These are phyloP conservation scores for Halocynthia roretzi DNA, from an alignment of 23 tunicate species.

Conservation along the genomic window DNA sequence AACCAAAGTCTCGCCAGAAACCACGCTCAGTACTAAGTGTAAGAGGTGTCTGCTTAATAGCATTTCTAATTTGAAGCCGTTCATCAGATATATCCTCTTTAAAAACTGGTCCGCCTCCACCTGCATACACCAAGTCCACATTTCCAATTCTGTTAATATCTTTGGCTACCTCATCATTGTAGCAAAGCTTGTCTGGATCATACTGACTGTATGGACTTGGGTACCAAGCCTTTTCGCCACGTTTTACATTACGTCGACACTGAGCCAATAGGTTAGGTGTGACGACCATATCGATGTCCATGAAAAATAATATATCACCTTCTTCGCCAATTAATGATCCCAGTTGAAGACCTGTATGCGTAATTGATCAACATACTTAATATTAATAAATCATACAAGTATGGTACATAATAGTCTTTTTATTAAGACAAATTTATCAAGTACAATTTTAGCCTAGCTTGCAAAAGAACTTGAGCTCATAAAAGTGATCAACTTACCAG, in stretches of 20 bases:
- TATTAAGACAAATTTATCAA: too few relatives aligned
- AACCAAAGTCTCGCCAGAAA: slow-evolving; percentile 91
- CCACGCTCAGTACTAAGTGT: slow-evolving; percentile 58
- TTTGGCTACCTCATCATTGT: slow-evolving; percentile 36
- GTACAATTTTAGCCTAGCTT: too few relatives aligned
- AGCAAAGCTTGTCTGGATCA: slow-evolving; percentile 72
- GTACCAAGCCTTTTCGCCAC: slow-evolving; percentile 61
- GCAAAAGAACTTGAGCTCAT: too few relatives aligned
- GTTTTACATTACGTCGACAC: slow-evolving; percentile 40
- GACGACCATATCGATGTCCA: slow-evolving; percentile 96
- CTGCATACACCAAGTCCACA: neutral
- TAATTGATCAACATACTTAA: too few relatives aligned
- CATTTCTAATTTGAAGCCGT: slow-evolving; percentile 17
- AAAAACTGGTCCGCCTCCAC: slow-evolving; percentile 13
- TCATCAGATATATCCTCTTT: slow-evolving; percentile 11
- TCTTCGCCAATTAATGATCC: slow-evolving; percentile 54
- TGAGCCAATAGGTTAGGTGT: slow-evolving; percentile 58
- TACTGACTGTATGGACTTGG: slow-evolving; percentile 90
- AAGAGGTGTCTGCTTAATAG: slow-evolving; percentile 42
- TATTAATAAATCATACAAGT: too few relatives aligned
- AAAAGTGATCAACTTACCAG: slow-evolving; percentile 57
- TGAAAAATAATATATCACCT: slow-evolving; percentile 77
- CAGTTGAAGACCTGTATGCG: slow-evolving; percentile 59
- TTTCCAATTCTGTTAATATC: slow-evolving; percentile 7
- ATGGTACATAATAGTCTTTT: too few relatives aligned